phyloP scores from a whole-genome alignment of 2,888 invertebrate genomes.

The Papilio protenor region DNA sequence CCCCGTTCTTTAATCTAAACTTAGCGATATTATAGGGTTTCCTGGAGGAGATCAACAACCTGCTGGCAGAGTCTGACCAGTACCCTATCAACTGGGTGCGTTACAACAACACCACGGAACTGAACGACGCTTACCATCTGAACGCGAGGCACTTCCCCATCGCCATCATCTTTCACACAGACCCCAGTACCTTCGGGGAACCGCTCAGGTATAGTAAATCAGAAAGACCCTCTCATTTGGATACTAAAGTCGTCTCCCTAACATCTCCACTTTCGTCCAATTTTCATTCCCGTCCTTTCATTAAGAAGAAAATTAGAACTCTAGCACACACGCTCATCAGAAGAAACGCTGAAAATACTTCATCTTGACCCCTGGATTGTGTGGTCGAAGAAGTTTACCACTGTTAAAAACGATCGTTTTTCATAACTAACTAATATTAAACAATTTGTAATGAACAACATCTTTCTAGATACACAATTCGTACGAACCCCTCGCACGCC shows the following conservation, averaged over 20 bases:
- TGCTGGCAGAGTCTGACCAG: conserved; percentile 83
- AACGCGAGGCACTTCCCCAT: conserved; percentile 87
- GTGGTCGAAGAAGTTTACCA: no score
- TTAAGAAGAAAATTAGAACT: background rate
- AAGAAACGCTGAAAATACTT: no score
- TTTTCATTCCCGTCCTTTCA: no score
- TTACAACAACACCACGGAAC: conserved; percentile 86
- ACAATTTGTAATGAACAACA: background rate
- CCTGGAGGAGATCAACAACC: conserved; percentile 85
- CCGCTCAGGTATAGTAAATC: conserved; percentile 78
- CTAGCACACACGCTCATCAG: background rate
- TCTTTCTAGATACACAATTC: conserved; percentile 86
- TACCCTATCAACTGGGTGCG: conserved; percentile 86
- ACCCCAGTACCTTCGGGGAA: conserved; percentile 70
- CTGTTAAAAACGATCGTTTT: no score
- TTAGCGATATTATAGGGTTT: conserved; percentile 79
- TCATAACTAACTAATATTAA: no score
- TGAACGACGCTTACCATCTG: conserved; percentile 88
- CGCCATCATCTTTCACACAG: conserved; percentile 87
- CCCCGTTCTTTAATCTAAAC: background rate
- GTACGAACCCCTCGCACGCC: conserved; percentile 88
- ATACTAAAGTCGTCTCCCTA: no score
- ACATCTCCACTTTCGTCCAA: background rate
- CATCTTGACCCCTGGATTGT: background rate
- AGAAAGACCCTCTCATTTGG: background rate